phyloP scores from a whole-genome alignment of 1,140 invertebrate species.

The Maniola jurtina region DNA sequence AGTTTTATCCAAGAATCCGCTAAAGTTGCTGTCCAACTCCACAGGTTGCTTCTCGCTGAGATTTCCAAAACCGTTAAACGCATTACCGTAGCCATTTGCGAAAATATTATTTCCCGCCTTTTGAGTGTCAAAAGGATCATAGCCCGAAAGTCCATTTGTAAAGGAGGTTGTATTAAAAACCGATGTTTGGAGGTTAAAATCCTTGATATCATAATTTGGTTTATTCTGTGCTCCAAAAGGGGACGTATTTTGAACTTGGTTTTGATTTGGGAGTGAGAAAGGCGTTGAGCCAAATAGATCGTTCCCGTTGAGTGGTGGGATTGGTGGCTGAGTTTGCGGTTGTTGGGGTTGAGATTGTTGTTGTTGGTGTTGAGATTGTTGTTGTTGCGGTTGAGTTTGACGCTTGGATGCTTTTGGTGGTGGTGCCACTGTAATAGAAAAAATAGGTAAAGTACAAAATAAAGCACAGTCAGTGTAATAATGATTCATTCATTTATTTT shows the following conservation, averaged over 20 bases:
- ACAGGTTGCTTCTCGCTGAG: conserved; percentile 72
- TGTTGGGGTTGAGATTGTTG: conserved; percentile 59
- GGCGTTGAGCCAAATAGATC: conserved; percentile 85
- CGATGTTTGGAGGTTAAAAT: conserved; percentile 71
- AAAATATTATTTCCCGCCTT: conserved; percentile 78
- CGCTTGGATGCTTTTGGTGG: conserved; percentile 86
- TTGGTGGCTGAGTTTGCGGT: conserved; percentile 54
- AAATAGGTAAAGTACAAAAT: neutral
- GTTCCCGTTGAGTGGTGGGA: conserved; percentile 73
- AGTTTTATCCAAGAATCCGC: conserved; percentile 88
- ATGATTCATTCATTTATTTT: neutral
- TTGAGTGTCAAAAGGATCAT: conserved; percentile 89
- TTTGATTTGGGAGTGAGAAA: conserved; percentile 68
- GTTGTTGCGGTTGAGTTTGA: conserved; percentile 76
- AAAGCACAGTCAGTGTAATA: no score
- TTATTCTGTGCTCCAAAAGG: conserved; percentile 27
- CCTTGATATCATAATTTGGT: conserved; percentile 73
- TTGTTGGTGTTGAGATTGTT: conserved; percentile 34
- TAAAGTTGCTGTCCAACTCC: conserved; percentile 75
- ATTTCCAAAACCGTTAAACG: conserved; percentile 71
- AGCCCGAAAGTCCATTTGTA: conserved; percentile 71
- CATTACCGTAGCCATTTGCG: conserved; percentile 62
- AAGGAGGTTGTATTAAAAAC: conserved; percentile 59
- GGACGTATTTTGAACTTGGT: conserved; percentile 1
- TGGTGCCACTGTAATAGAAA: conserved; percentile 84